Conservation (phyloP, 2,797 vertebrate genomes). For the Ctenopoma multispine region DNA sequence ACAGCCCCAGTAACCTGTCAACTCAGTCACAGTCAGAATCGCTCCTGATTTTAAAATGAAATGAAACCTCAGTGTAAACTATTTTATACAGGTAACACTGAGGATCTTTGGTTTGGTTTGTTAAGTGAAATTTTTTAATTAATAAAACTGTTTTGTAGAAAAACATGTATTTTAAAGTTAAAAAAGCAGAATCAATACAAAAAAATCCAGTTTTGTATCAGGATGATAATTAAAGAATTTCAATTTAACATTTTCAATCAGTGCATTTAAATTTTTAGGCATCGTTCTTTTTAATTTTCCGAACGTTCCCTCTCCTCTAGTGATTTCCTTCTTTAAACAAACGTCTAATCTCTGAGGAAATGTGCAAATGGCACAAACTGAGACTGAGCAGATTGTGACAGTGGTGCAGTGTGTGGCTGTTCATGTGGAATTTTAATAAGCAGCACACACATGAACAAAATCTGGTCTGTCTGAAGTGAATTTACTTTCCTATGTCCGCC, state of each 20-base stretch:
- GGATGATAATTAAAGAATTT: neutral
- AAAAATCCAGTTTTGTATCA: neutral
- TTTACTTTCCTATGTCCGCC: slow-evolving; percentile 40
- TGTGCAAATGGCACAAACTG: slow-evolving; percentile 48
- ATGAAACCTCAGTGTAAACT: no score
- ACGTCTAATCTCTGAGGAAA: slow-evolving; percentile 50
- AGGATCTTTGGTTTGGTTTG: no score
- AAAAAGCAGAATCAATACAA: no score
- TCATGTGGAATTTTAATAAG: slow-evolving; percentile 63
- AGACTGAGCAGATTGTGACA: slow-evolving; percentile 41
- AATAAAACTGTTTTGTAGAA: neutral
- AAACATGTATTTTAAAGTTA: neutral
- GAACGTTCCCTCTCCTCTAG: slow-evolving; percentile 7
- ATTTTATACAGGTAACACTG: no score
- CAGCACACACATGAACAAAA: slow-evolving; percentile 21
- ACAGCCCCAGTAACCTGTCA: slow-evolving; percentile 36
- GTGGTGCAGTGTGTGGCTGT: slow-evolving; percentile 31
- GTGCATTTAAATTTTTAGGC: neutral
- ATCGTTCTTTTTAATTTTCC: slow-evolving; percentile 28
- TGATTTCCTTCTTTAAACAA: slow-evolving; percentile 46
- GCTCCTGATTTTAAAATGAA: no score
- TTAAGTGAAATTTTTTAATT: no score
- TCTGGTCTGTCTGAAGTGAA: slow-evolving; percentile 36
- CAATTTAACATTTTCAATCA: neutral
- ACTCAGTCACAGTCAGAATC: neutral